Evolutionary conservation across 2,888 invertebrate species (phyloP), one percentile per base, ranked within the genome.

Genomic region (Microctonus aethiopoides): DNA sequence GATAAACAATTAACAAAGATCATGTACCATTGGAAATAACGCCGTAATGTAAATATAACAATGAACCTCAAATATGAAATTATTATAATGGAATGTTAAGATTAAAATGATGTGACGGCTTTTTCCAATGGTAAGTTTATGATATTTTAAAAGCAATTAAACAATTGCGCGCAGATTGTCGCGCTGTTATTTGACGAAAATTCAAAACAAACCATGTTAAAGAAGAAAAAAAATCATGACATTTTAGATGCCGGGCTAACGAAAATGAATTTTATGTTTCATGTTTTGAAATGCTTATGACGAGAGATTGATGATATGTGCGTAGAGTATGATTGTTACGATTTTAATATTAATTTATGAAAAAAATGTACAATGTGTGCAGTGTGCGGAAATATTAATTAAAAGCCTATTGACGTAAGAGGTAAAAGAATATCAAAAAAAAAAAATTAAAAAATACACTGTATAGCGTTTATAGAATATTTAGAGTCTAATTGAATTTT

Each of bases 41-140:
- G 60, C 70, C 72, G 68, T 16, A 72, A 59, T 76, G 74, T 76
- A 76, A 74, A 77, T 75, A 75, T n/a, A 72, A 72, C 73, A 71
- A 76, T 68, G 60, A 74, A 74, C 29, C 5, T 41, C 26, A 46
- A 16, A 51, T 41, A 16, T 46, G 41, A 52, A 51, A 32, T 52
- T 52, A 34, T 10, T 34, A 64, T 67, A 59, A 63, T 71, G 70
- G 71, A 74, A 66, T 71, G 70, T 72, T 68, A 64, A 46, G 46
- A 62, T 72, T 65, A 59, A 68, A 57, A 70, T 62, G 56, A 72
- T 72, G 39, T 36, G 64, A 70, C 62, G 63, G 51, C 16, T 46
- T 46, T 68, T 72, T 70, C 67, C 68, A 57, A 54, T 68, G 61
- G 51, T 59, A 74, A 57, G 41, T 64, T 66, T 68, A 57, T 73